phyloP scores from a whole-genome alignment of 2,113 vertebrate species.

The Phodopus roborovskii region DNA sequence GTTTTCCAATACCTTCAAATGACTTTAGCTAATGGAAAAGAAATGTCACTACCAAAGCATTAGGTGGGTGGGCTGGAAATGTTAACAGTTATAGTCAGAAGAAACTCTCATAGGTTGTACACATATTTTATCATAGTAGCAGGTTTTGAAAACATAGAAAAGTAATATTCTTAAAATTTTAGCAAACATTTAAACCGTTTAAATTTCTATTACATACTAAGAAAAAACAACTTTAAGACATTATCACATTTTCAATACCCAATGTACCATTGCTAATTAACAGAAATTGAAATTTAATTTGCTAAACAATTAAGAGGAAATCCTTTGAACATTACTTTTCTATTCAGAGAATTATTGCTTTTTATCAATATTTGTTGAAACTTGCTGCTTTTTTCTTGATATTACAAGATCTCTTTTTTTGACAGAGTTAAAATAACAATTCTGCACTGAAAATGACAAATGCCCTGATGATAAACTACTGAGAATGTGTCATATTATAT shows the following conservation, averaged over 20 bases:
- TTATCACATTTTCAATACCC: not conserved
- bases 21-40: not conserved
- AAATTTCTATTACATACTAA: not conserved
- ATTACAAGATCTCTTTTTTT: not conserved
- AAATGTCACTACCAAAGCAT: conserved; percentile 2
- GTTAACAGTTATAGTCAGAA: not conserved
- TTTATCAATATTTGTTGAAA: not conserved
- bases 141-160: not conserved
- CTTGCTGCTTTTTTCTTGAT: not conserved
- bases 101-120: not conserved
- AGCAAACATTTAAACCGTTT: not conserved
- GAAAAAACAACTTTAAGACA: not conserved
- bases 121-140: not conserved
- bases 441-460: not conserved
- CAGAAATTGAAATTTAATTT: conserved; percentile 27
- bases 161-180: not conserved
- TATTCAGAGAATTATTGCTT: not conserved
- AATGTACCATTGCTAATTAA: not conserved
- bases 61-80: not conserved
- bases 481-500: not conserved
- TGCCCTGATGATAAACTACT: not conserved
- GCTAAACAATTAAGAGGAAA: not conserved
- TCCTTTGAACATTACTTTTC: not conserved
- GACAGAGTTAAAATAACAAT: not conserved
- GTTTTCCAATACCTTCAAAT: not conserved